Evolutionary conservation across 2,797 vertebrate species (phyloP), one percentile per base, ranked within the genome.

Genomic region (Poeciliopsis paucimaculata): DNA sequence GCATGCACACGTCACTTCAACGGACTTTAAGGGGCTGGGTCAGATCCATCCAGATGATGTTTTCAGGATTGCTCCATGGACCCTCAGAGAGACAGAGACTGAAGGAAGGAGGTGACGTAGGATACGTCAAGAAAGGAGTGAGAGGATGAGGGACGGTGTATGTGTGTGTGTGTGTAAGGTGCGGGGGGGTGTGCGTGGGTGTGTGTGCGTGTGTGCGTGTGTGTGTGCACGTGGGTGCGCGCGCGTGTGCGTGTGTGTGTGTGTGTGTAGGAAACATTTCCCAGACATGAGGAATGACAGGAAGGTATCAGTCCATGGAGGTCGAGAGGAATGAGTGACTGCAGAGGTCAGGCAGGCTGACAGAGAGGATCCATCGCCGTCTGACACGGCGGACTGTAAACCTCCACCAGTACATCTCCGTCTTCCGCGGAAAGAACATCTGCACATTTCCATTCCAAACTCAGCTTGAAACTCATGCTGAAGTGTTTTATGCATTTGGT

Each of bases 251-350:
- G 53, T 13, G 53, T 31, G 28, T 34, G 55, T 66, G 34, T 39
- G 34, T 64, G 13, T 16, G 60, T 16, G 23, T 5, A 13, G 26
- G 79, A 72, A 86, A 86, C 86, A 83, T 87, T 90, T 77, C 84
- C 87, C 90, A 90, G 89, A 91, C 5, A 8, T 28, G 8, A 62
- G 57, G 76, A 71, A 75, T 73, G 73, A 86, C 86, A 77, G 82
- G 80, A 88, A 82, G 76, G 82, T 87, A 75, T 87, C 80, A 15
- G 83, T 70, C 31, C 0, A 45, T 77, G 75, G 66, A 81, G 88
- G 75, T 76, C 84, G 16, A 9, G 72, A 78, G 41, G 74, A 83
- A 76, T 75, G 78, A 34, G 77, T 75, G 83, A 92, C 90, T 78
- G 87, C 77, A 73, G 89, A 84, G 85, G 86, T 83, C 71, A 11